Percentiles rank a stretch among this genome's conserved stretches.
Conservation (phyloP, 2,888 invertebrate species). For the Spicauda simplicius region DNA sequence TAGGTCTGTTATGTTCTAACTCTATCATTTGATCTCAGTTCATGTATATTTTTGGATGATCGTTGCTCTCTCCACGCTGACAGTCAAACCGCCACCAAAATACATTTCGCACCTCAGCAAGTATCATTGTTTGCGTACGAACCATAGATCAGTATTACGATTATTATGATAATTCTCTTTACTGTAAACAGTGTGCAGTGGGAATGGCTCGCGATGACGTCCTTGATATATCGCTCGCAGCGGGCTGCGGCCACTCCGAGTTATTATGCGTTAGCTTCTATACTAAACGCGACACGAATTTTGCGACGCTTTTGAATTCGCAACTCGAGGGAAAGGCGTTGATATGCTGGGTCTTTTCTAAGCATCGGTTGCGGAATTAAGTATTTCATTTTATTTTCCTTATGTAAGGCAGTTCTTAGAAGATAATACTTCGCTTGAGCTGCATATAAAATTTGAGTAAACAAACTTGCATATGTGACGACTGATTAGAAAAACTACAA, state of each 20-base stretch:
- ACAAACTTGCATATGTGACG: no score
- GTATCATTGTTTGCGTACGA: slow-evolving; percentile 24
- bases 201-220: slow-evolving; percentile 7
- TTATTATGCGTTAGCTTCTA: slow-evolving; percentile 1
- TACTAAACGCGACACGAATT: not conserved
- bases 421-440: no score
- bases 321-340: not conserved
- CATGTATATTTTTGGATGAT: not conserved
- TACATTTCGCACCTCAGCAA: slow-evolving; percentile 9
- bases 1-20: no score
- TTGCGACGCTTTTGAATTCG: not conserved
- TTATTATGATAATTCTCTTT: slow-evolving; percentile 23
- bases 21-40: no score
- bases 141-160: slow-evolving; percentile 40
- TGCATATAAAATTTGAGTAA: no score
- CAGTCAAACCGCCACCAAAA: not conserved
- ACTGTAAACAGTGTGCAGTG: slow-evolving; percentile 21
- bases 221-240: not conserved
- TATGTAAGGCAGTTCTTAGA: no score
- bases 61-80: not conserved
- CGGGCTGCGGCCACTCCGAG: not conserved
- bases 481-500: no score
- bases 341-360: not conserved
- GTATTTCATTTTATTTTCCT: no score
- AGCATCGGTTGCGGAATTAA: not conserved